These are phyloP conservation scores for Pomatostomus ruficeps DNA, from an alignment of 2,113 vertebrate species.

Conservation along the genomic window DNA sequence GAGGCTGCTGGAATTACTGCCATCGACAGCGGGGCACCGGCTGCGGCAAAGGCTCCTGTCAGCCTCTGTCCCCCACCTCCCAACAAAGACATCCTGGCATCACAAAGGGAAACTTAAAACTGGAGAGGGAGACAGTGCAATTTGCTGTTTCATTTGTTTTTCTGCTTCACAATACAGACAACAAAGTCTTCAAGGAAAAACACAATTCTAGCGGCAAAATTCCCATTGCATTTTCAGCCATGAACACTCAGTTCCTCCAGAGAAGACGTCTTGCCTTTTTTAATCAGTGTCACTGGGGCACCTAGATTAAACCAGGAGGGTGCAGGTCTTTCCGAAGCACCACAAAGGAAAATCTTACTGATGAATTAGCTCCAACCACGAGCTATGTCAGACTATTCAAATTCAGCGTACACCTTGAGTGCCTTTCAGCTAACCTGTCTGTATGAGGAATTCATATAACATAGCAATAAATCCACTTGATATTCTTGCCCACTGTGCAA, in stretches of 20 bases:
- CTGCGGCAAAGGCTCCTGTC: background rate
- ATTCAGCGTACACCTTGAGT: background rate
- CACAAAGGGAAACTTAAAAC: background rate
- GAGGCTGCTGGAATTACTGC: background rate
- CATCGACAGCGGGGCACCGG: background rate
- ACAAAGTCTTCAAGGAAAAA: background rate
- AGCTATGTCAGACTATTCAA: background rate
- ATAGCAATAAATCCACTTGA: background rate
- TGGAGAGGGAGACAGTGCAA: background rate
- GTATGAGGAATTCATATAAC: background rate
- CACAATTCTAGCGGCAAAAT: background rate
- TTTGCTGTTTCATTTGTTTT: background rate
- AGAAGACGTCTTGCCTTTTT: background rate
- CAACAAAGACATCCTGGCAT: too few species aligned
- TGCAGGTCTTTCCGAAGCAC: fast-evolving
- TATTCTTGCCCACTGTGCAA: background rate
- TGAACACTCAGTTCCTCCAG: background rate
- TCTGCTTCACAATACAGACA: background rate
- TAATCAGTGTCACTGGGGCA: background rate
- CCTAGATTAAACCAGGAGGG: background rate
- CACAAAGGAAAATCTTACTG: background rate
- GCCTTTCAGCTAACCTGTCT: background rate
- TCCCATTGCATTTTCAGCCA: background rate
- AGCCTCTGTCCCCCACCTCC: background rate
- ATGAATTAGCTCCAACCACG: background rate